A percentile compares a stretch with the other conserved stretches of the same genome.
These are phyloP conservation scores for Triops cancriformis DNA, from an alignment of 1,140 invertebrate genomes.

Conservation along the genomic window DNA sequence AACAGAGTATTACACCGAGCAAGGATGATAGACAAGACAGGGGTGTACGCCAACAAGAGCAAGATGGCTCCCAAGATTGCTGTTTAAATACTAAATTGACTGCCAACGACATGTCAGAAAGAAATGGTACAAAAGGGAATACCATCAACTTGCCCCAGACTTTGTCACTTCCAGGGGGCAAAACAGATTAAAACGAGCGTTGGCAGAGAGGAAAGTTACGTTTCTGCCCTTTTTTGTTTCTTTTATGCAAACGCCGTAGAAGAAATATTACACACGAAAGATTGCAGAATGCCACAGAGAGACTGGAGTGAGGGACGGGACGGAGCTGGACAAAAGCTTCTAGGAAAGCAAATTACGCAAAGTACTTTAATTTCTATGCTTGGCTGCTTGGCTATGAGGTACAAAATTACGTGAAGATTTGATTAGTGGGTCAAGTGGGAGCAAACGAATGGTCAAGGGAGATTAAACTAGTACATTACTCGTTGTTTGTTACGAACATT, in stretches of 20 bases:
- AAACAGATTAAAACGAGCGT: not conserved
- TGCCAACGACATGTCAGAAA: not conserved
- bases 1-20: no score
- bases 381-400: not conserved
- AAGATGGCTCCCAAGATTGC: not conserved
- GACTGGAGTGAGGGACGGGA: not conserved
- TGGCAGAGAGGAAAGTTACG: no score
- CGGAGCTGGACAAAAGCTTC: not conserved
- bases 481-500: no score
- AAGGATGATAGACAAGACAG: no score
- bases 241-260: not conserved
- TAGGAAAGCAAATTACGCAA: not conserved
- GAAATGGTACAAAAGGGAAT: not conserved
- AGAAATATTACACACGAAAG: not conserved
- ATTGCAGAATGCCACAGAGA: not conserved
- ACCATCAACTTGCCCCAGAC: not conserved
- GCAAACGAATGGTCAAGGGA: no score
- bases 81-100: slow-evolving; percentile 1
- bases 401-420: not conserved
- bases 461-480: no score
- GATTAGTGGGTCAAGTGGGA: not conserved
- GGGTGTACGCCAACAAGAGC: no score
- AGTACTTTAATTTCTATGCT: not conserved
- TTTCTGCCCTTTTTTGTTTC: no score
- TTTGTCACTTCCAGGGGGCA: not conserved